Evolutionary conservation across 1,140 invertebrate genomes (phyloP).

Genomic region (Harlomillsia oculata): DNA sequence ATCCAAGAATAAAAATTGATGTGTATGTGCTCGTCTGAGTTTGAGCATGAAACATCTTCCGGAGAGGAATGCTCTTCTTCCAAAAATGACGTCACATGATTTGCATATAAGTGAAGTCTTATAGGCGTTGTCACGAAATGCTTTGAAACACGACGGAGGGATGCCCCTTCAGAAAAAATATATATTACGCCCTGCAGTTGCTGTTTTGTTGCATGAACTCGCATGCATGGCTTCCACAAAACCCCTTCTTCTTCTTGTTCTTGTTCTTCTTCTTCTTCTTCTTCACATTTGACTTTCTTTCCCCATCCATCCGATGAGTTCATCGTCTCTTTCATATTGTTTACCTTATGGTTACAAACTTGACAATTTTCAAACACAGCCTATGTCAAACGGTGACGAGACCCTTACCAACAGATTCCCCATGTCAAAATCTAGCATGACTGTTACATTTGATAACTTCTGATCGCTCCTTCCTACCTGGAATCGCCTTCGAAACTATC

Average conservation of each 20-base stretch:
- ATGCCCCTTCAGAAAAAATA: conserved; percentile 2
- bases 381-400: background rate
- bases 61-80: conserved; percentile 12
- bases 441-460: no score
- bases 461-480: no score
- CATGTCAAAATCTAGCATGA: no score
- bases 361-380: background rate
- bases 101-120: conserved; percentile 27
- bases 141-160: conserved; percentile 1
- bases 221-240: conserved; percentile 9
- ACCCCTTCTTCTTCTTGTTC: conserved; percentile 12
- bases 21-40: background rate
- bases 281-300: background rate
- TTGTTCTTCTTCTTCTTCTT: no score
- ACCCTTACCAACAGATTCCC: no score
- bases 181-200: background rate
- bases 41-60: conserved; percentile 1
- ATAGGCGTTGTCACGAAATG: conserved; percentile 23
- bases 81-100: conserved; percentile 24
- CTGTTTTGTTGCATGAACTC: conserved; percentile 6
- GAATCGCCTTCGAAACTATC: no score
- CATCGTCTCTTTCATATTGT: conserved; percentile 1
- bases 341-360: no score
- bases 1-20: background rate
- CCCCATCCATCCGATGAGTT: background rate